phyloP scores from a whole-genome alignment of 2,888 invertebrate species.

The Melangyna quadrimaculata region DNA sequence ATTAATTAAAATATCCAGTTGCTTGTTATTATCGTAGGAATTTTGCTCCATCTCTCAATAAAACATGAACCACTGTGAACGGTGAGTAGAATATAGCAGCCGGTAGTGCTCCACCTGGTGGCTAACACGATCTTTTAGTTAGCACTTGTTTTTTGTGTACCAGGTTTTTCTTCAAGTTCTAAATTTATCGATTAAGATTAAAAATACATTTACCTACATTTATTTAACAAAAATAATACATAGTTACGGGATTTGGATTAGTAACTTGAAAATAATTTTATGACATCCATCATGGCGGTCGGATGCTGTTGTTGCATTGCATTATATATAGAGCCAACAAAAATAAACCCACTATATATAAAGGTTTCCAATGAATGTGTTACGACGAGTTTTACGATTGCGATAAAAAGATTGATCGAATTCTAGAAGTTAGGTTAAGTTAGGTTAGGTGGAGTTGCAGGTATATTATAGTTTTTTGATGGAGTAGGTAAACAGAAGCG shows the following conservation, averaged over 20 bases:
- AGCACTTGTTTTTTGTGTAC: constrained; percentile 18
- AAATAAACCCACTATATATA: constrained; percentile 27
- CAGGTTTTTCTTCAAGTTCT: not conserved
- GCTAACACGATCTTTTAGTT: constrained; percentile 14
- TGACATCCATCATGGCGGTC: constrained; percentile 25
- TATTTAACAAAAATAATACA: not conserved
- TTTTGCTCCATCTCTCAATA: not conserved
- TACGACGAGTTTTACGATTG: constrained; percentile 4
- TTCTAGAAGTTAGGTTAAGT: not conserved
- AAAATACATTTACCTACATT: constrained; percentile 43
- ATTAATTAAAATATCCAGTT: not conserved
- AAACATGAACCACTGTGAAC: not conserved
- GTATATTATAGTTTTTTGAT: constrained; percentile 22
- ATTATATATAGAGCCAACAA: not conserved
- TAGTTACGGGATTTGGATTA: not conserved
- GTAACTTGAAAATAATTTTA: constrained; percentile 48
- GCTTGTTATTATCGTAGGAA: not conserved
- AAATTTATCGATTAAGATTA: constrained; percentile 26
- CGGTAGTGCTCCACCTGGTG: not conserved
- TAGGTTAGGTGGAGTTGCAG: too few species aligned
- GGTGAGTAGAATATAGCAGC: not conserved
- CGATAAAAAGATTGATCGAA: constrained; percentile 61
- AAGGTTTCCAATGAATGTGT: constrained; percentile 50
- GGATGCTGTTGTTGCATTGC: not conserved
- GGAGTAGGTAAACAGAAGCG: not conserved